Evolutionary conservation across 2,888 invertebrate genomes (phyloP).

Genomic region (Caenorhabditis macrosperma): DNA sequence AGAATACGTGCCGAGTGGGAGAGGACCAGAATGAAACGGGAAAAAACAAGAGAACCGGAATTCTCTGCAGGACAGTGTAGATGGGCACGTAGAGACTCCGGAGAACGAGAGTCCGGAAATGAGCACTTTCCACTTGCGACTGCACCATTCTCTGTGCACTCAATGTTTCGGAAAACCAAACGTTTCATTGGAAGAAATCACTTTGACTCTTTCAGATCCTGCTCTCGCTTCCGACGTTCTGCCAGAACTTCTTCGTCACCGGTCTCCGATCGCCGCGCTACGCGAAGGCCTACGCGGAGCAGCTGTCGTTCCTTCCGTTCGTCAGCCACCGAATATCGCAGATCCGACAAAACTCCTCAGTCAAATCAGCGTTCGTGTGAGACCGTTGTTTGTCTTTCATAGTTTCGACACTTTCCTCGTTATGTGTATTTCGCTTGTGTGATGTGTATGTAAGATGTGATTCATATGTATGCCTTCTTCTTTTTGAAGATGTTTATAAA

Average conservation of each 20-base stretch:
- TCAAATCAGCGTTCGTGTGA: constrained; percentile 53
- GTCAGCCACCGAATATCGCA: constrained; percentile 11
- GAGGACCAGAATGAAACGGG: too few species aligned
- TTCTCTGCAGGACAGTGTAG: too few species aligned
- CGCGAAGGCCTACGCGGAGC: constrained; percentile 50
- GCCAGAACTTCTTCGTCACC: constrained; percentile 59
- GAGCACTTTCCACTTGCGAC: too few species aligned
- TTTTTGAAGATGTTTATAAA: not conserved
- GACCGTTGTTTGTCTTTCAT: not conserved
- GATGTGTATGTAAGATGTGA: constrained; percentile 4
- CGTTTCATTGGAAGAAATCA: too few species aligned
- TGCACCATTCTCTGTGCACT: too few species aligned
- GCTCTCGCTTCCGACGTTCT: constrained; percentile 60
- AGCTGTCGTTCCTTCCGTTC: constrained; percentile 45
- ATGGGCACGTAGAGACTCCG: too few species aligned
- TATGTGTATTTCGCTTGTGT: constrained; percentile 2
- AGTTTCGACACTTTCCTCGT: not conserved
- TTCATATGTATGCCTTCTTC: not conserved
- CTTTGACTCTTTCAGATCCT: constrained; percentile 41
- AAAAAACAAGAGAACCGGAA: too few species aligned
- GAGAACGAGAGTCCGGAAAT: too few species aligned
- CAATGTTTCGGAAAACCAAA: too few species aligned
- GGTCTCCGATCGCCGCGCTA: constrained; percentile 53
- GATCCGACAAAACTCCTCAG: constrained; percentile 38
- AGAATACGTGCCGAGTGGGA: too few species aligned